Conservation (phyloP, 2,797 vertebrate genomes). For the Podarcis siculus region DNA sequence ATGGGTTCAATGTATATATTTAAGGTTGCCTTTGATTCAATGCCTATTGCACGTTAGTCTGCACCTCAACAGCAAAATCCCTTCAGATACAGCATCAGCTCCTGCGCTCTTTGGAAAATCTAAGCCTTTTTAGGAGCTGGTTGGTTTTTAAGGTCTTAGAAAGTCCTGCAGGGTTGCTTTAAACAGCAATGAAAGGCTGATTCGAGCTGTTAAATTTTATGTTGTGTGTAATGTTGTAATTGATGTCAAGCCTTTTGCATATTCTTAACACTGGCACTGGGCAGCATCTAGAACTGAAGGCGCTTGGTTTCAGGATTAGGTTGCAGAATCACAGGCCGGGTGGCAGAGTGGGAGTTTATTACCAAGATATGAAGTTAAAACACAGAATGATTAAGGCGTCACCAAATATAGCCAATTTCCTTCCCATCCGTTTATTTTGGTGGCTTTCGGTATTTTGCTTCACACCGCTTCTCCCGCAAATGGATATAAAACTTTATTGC, state of each 20-base stretch:
- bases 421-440: conserved; percentile 74
- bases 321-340: conserved; percentile 71
- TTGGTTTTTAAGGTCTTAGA: conserved; percentile 79
- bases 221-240: conserved; percentile 86
- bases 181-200: conserved; percentile 81
- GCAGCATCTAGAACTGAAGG: conserved; percentile 67
- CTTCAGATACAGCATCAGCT: conserved; percentile 43
- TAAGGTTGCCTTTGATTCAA: not conserved
- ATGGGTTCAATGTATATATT: not conserved
- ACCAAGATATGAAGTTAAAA: conserved; percentile 71
- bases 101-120: conserved; percentile 51
- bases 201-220: conserved; percentile 85
- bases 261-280: conserved; percentile 80
- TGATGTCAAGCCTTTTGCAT: conserved; percentile 82
- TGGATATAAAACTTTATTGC: conserved; percentile 86
- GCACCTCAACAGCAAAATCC: conserved; percentile 28
- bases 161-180: conserved; percentile 75
- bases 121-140: conserved; percentile 63
- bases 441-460: conserved; percentile 72
- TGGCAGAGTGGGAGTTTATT: conserved; percentile 69
- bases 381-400: conserved; percentile 74
- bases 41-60: not conserved
- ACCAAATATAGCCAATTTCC: conserved; percentile 73
- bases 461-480: conserved; percentile 76
- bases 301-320: conserved; percentile 68